Percentiles rank a stretch among this genome's conserved stretches.
These are phyloP conservation scores for Parnassius glacialis DNA, from an alignment of 2,888 invertebrate genomes.

Conservation along the genomic window DNA sequence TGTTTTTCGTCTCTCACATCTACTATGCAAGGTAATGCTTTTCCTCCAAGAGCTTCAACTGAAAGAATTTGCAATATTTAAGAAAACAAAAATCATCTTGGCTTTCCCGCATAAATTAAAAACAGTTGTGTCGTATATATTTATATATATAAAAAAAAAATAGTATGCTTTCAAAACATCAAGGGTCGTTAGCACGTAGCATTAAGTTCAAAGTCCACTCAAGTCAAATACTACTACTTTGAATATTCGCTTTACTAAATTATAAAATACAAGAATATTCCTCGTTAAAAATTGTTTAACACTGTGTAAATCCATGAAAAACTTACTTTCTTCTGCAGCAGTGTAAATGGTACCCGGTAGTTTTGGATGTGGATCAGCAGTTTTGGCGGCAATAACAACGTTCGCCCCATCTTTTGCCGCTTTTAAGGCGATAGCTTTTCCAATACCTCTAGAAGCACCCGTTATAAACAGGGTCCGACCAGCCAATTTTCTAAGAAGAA, in stretches of 20 bases:
- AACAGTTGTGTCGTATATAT: too few relatives aligned
- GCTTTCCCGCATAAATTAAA: too few relatives aligned
- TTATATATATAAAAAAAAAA: too few relatives aligned
- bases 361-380: constrained; percentile 93
- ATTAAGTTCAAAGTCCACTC: constrained; percentile 36
- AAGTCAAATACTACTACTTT: not conserved
- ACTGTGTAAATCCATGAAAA: constrained; percentile 5
- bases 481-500: constrained; percentile 78
- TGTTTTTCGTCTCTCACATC: constrained; percentile 93
- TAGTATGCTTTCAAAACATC: constrained; percentile 5
- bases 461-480: constrained; percentile 97
- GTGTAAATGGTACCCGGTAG: constrained; percentile 95
- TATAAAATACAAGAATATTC: not conserved
- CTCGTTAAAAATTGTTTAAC: not conserved
- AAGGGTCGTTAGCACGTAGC: constrained; percentile 30
- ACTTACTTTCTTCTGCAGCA: constrained; percentile 92
- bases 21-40: constrained; percentile 91
- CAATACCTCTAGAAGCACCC: constrained; percentile 98
- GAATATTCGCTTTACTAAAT: not conserved
- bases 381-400: constrained; percentile 95
- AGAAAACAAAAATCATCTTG: too few relatives aligned
- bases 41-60: constrained; percentile 94
- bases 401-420: constrained; percentile 96
- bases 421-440: constrained; percentile 96
- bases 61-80: constrained; percentile 35